phyloP scores from a whole-genome alignment of 2,888 invertebrate species.

The Epirrhoe tristata region DNA sequence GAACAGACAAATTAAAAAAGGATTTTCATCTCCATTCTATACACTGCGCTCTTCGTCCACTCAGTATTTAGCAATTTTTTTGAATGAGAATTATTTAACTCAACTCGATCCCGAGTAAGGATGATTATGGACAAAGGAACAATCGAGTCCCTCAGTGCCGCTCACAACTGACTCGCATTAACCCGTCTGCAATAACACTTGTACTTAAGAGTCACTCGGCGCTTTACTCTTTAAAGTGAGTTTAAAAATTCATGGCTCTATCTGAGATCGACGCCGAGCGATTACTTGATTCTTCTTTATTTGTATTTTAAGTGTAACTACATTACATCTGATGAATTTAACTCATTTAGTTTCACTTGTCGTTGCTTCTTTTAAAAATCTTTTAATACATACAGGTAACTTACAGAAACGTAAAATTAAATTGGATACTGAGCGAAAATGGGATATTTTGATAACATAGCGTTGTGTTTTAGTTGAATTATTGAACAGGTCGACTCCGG shows the following conservation, averaged over 20 bases:
- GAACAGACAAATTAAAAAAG: too few species aligned
- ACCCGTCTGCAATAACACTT: slow-evolving; percentile 22
- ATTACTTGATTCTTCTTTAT: slow-evolving; percentile 13
- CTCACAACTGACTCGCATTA: slow-evolving; percentile 11
- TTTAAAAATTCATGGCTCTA: slow-evolving; percentile 22
- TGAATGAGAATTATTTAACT: neutral
- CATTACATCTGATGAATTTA: neutral
- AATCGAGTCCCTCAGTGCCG: neutral
- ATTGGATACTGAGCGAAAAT: neutral
- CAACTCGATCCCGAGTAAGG: neutral
- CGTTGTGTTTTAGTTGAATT: neutral
- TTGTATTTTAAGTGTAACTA: neutral
- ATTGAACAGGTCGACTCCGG: slow-evolving; percentile 13
- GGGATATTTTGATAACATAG: neutral
- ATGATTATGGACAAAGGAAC: neutral
- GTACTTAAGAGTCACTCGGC: slow-evolving; percentile 21
- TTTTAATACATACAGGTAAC: neutral
- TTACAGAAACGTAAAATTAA: too few species aligned
- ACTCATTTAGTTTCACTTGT: neutral
- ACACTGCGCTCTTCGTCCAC: too few species aligned
- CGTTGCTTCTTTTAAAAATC: neutral
- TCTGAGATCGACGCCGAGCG: neutral
- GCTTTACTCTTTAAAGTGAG: slow-evolving; percentile 10
- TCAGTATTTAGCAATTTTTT: neutral
- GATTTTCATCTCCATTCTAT: too few species aligned